Percentiles rank a stretch among this genome's conserved stretches.
Evolutionary conservation across 1,140 invertebrate species (phyloP).

Genomic region (Bombus turneri): DNA sequence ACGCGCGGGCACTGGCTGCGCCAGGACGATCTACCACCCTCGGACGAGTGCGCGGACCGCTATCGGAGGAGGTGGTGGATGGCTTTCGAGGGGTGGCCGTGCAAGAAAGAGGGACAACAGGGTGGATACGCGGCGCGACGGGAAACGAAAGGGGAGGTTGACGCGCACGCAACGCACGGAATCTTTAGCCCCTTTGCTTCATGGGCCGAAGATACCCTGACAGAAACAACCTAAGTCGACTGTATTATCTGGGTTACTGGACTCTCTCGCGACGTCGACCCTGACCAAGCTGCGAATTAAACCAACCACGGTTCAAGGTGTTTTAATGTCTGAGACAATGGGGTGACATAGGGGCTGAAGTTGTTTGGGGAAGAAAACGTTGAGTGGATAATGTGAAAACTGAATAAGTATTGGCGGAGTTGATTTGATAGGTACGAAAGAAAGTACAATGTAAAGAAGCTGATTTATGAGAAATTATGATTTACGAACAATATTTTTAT

Average conservation of each 20-base stretch:
- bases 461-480: too few species aligned
- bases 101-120: slow-evolving; percentile 51
- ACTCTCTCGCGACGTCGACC: slow-evolving; percentile 45
- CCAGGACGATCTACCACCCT: slow-evolving; percentile 71
- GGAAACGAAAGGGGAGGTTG: background rate
- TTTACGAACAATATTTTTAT: too few species aligned
- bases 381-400: too few species aligned
- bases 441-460: too few species aligned
- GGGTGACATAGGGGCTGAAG: background rate
- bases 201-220: slow-evolving; percentile 29
- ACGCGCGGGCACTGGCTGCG: slow-evolving; percentile 81
- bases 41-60: slow-evolving; percentile 72
- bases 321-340: background rate
- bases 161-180: slow-evolving; percentile 44
- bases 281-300: slow-evolving; percentile 51
- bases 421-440: background rate
- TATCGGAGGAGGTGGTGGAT: slow-evolving; percentile 65
- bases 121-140: background rate
- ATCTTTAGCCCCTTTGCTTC: slow-evolving; percentile 22
- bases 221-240: slow-evolving; percentile 35
- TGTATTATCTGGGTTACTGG: slow-evolving; percentile 59
- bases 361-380: background rate
- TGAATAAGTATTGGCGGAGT: background rate
- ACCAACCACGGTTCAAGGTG: background rate
- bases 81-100: slow-evolving; percentile 56